These are phyloP conservation scores for Melanotaenia trifasciata DNA, from an alignment of 2,797 vertebrate genomes.

Conservation along the genomic window DNA sequence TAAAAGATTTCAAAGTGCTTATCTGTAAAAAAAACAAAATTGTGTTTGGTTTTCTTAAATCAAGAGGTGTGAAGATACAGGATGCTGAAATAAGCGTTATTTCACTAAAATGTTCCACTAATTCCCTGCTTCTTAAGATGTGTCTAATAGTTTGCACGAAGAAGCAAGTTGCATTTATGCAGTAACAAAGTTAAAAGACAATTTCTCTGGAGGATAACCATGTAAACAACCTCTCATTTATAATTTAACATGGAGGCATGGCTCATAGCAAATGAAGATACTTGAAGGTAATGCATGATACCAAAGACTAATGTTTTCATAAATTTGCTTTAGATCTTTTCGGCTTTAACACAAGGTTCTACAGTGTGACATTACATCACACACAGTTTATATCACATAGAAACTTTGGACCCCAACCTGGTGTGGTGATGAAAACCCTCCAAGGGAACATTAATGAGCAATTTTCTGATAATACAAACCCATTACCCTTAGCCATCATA, in stretches of 20 bases:
- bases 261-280: constrained; percentile 24
- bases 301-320: constrained; percentile 39
- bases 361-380: constrained; percentile 34
- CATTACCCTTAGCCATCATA: constrained; percentile 51
- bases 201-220: constrained; percentile 47
- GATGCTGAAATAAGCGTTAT: constrained; percentile 1
- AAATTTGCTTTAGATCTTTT: constrained; percentile 51
- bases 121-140: constrained; percentile 21
- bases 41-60: constrained; percentile 9
- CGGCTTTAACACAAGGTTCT: constrained; percentile 22
- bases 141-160: constrained; percentile 27
- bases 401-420: constrained; percentile 40
- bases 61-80: neutral
- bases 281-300: constrained; percentile 51
- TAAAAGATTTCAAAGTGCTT: constrained; percentile 19
- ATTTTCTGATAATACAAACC: constrained; percentile 68
- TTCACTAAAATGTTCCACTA: constrained; percentile 22
- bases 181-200: constrained; percentile 50
- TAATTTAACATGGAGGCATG: constrained; percentile 51
- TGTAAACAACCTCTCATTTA: constrained; percentile 65
- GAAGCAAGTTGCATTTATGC: constrained; percentile 45
- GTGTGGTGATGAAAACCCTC: constrained; percentile 60
- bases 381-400: constrained; percentile 17
- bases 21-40: neutral
- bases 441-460: constrained; percentile 61